Evolutionary conservation across 1,140 invertebrate genomes (phyloP).

Genomic region (Drosophila prosaltans): DNA sequence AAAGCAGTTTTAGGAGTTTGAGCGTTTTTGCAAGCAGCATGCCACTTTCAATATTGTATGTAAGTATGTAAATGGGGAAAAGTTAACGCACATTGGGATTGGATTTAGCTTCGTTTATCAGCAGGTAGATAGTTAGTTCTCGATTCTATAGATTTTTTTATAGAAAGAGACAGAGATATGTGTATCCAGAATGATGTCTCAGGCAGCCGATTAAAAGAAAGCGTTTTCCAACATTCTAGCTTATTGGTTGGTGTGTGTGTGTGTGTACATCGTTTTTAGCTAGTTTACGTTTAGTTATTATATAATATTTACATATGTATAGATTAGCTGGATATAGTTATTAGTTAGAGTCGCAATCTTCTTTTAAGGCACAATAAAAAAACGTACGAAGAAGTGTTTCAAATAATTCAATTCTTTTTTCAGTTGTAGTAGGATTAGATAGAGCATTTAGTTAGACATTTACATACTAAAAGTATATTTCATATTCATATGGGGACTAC

Average conservation of each 20-base stretch:
- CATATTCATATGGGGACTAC: constrained; percentile 7
- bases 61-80: constrained; percentile 3
- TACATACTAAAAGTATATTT: constrained; percentile 22
- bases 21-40: constrained; percentile 71
- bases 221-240: neutral
- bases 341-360: constrained; percentile 27
- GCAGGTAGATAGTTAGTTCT: neutral
- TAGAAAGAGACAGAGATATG: neutral
- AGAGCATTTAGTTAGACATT: constrained; percentile 66
- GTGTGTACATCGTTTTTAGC: neutral
- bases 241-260: neutral
- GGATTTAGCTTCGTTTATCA: neutral
- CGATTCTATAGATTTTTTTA: neutral
- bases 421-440: neutral
- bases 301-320: constrained; percentile 22
- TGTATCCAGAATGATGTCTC: constrained; percentile 3
- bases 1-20: constrained; percentile 7
- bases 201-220: neutral
- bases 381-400: constrained; percentile 37
- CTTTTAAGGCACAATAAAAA: constrained; percentile 52
- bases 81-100: constrained; percentile 1
- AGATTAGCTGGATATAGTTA: constrained; percentile 49
- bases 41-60: constrained; percentile 31
- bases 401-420: constrained; percentile 16
- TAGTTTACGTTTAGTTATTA: neutral